Conservation (phyloP, 2,113 vertebrate genomes). For the Pelmatolapia mariae region DNA sequence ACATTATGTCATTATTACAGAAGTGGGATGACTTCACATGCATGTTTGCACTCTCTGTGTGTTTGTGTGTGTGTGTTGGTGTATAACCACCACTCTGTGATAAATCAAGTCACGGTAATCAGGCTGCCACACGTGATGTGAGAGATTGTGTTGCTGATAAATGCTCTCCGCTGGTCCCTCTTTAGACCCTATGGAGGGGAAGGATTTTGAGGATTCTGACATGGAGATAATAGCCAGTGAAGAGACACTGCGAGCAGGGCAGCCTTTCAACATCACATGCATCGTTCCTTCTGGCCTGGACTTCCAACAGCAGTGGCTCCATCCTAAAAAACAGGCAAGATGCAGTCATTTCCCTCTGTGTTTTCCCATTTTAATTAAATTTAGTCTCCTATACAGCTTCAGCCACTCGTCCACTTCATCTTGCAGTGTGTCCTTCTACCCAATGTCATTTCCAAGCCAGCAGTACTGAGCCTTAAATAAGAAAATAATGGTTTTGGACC, state of each 20-base stretch:
- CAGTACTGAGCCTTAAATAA: slow-evolving; percentile 45
- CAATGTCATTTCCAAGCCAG: slow-evolving; percentile 23
- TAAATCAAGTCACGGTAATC: slow-evolving; percentile 20
- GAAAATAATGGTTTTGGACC: slow-evolving; percentile 39
- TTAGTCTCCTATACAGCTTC: background rate
- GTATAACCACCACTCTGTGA: background rate
- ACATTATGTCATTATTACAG: slow-evolving; percentile 40
- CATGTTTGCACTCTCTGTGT: slow-evolving; percentile 21
- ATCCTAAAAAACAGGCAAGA: slow-evolving; percentile 83
- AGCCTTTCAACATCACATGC: slow-evolving; percentile 83
- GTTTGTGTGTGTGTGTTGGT: background rate
- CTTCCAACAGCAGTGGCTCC: slow-evolving; percentile 86
- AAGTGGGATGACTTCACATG: slow-evolving; percentile 33
- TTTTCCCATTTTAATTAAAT: background rate
- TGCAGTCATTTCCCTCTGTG: background rate
- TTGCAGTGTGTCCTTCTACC: background rate
- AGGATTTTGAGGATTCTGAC: slow-evolving; percentile 64
- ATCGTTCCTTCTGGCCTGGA: slow-evolving; percentile 73
- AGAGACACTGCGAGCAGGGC: slow-evolving; percentile 80
- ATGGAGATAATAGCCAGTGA: slow-evolving; percentile 80
- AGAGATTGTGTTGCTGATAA: slow-evolving; percentile 11
- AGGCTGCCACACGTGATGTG: background rate
- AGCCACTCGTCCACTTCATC: background rate
- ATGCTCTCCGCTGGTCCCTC: background rate
- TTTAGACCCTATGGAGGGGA: slow-evolving; percentile 41